phyloP scores from a whole-genome alignment of 2,113 vertebrate species.

The Macheiramphus alcinus region DNA sequence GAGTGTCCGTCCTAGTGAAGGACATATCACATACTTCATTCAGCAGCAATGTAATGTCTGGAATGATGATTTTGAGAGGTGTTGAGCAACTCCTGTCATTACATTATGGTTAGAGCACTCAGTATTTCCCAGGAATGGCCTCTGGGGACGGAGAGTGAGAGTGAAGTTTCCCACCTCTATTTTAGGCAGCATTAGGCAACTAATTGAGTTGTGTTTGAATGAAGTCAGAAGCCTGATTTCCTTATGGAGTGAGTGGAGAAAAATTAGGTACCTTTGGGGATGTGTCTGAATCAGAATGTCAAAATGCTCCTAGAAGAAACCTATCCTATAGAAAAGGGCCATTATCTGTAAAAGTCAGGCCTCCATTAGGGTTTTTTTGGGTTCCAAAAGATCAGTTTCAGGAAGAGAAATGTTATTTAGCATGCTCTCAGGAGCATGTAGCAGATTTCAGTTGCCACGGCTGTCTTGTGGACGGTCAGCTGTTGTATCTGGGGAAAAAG shows the following conservation, averaged over 20 bases:
- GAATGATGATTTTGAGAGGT: background rate
- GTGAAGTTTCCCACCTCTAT: background rate
- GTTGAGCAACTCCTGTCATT: background rate
- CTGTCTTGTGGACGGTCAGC: background rate
- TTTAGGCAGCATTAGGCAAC: background rate
- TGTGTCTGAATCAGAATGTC: background rate
- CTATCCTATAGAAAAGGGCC: background rate
- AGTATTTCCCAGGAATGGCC: background rate
- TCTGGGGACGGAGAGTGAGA: background rate
- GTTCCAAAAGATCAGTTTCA: background rate
- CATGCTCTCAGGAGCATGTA: background rate
- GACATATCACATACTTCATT: background rate
- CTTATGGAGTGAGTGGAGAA: background rate
- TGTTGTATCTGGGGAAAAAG: background rate
- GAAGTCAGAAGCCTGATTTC: background rate
- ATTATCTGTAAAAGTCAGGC: background rate
- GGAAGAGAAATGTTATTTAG: background rate
- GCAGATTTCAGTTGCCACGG: background rate
- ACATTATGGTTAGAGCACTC: background rate
- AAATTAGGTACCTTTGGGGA: background rate
- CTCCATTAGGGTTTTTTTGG: background rate
- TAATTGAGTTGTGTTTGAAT: background rate
- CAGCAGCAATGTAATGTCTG: background rate
- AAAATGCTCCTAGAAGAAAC: background rate
- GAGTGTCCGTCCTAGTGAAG: background rate